A percentile compares a stretch with the other conserved stretches of the same genome.
These are phyloP conservation scores for Acridotheres tristis DNA, from an alignment of 2,797 vertebrate genomes.

Conservation along the genomic window DNA sequence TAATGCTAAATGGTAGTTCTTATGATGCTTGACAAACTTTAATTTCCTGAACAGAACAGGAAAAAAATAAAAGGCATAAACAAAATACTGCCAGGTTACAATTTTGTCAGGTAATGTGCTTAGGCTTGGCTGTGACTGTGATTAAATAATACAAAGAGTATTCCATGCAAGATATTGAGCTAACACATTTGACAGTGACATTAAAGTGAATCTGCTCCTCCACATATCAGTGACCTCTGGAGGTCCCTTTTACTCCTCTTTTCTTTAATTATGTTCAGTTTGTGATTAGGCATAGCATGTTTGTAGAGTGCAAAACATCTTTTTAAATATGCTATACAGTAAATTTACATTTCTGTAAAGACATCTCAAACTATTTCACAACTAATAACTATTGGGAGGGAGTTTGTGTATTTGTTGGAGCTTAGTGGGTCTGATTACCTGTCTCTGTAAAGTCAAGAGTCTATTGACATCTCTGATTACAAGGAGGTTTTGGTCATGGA, in stretches of 20 bases:
- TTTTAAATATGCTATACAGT: slow-evolving; percentile 34
- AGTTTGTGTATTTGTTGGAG: slow-evolving; percentile 4
- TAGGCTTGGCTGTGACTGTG: not conserved
- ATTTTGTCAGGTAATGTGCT: not conserved
- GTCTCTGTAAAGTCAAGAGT: not conserved
- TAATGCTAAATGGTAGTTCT: not conserved
- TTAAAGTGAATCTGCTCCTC: not conserved
- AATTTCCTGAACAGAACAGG: not conserved
- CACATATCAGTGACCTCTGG: not conserved
- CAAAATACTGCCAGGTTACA: slow-evolving; percentile 2
- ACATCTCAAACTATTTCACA: slow-evolving; percentile 47
- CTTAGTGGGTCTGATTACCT: slow-evolving; percentile 22
- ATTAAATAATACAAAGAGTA: slow-evolving; percentile 18
- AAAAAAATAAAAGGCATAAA: not conserved
- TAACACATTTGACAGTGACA: not conserved
- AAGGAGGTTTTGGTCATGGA: not conserved
- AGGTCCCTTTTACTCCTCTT: not conserved
- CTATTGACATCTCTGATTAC: not conserved
- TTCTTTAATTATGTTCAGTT: not conserved
- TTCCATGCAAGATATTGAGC: slow-evolving; percentile 17
- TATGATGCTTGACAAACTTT: not conserved
- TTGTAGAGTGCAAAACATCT: slow-evolving; percentile 17
- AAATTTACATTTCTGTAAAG: slow-evolving; percentile 31
- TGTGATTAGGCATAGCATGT: not conserved
- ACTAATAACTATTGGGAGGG: slow-evolving; percentile 20